Percentiles rank a stretch among this genome's conserved stretches.
Evolutionary conservation across 2,797 vertebrate species (phyloP).

Genomic region (Zenarchopterus dispar): DNA sequence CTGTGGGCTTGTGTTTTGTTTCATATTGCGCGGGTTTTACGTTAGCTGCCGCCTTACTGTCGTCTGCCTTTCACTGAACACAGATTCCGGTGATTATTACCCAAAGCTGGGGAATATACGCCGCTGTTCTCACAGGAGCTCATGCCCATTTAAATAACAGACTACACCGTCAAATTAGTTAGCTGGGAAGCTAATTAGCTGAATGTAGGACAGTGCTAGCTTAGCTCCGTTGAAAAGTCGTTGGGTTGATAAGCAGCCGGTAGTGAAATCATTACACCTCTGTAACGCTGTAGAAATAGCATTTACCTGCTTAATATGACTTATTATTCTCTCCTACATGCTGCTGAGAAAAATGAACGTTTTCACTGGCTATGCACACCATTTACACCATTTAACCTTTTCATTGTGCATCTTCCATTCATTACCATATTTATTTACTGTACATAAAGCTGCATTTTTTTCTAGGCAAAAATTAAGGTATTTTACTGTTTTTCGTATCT

Average conservation of each 20-base stretch:
- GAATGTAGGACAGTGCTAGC: conserved; percentile 70
- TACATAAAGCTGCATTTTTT: too few relatives aligned
- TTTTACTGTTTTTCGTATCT: too few relatives aligned
- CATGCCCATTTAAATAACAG: conserved; percentile 26
- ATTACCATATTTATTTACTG: too few relatives aligned
- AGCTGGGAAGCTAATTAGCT: conserved; percentile 69
- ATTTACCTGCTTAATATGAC: too few relatives aligned
- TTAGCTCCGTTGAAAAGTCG: conserved; percentile 49
- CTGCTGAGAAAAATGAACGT: too few relatives aligned
- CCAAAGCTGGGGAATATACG: background rate
- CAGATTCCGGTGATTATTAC: background rate
- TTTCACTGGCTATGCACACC: too few relatives aligned
- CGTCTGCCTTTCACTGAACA: background rate
- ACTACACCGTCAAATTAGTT: conserved; percentile 45
- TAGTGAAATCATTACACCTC: conserved; percentile 9
- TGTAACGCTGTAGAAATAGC: background rate
- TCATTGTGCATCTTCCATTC: too few relatives aligned
- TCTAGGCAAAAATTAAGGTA: too few relatives aligned
- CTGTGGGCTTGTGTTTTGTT: conserved; percentile 71
- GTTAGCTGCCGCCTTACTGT: conserved; percentile 34
- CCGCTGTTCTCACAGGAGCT: background rate
- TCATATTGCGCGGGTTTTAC: conserved; percentile 67
- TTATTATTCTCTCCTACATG: too few relatives aligned
- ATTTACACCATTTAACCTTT: too few relatives aligned
- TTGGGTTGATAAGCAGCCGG: conserved; percentile 38